Evolutionary conservation across 2,888 invertebrate species (phyloP), one percentile per base, ranked within the genome.

Genomic region (Acheta domesticus): DNA sequence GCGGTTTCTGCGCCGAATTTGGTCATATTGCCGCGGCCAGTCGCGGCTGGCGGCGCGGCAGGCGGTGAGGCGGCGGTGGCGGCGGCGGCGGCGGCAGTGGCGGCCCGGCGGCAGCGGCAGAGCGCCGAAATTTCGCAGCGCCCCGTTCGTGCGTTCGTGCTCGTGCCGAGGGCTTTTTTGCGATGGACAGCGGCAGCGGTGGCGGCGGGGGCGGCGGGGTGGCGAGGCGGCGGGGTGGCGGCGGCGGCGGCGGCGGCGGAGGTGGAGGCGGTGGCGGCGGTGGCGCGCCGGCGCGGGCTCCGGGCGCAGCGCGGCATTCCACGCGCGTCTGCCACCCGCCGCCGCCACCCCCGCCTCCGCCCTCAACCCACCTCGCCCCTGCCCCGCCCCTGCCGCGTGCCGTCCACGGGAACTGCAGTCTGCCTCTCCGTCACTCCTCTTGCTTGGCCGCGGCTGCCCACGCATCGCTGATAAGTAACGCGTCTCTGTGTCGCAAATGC

Each of bases 1-100:
- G 62, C 62, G 62, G n/a, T 62, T 62, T 62, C 62, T n/a, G 62
- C 62, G 62, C 62, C 62, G 16, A 62, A 62, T 62, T 62, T 62
- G 62, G 62, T 62, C 62, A 62, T 62, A 62, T 62, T 14, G 62
- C 62, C 16, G 62, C 14, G 62, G 14, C 62, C 62, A 62, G 14
- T 62, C 62, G 62, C 14, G n/a, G n/a, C 62, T 14, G 62, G 16
- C n/a, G n/a, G 16, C n/a, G 62, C 62, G 36, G 36, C 36, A 36
- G 36, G 36, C 36, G 36, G 36, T 8, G 36, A 8, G 36, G 36
- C 36, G 36, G 36, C 36, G 36, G 36, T 8, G 36, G 36, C 36
- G 36, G 36, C 36, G 8, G 36, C 8, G 36, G 36, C 36, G 36
- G 36, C 36, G 5, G 23, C 23, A 23, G 23, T 23, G 23, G 23